These are phyloP conservation scores for Mustela lutreola DNA, from an alignment of 2,113 vertebrate genomes.

Conservation along the genomic window DNA sequence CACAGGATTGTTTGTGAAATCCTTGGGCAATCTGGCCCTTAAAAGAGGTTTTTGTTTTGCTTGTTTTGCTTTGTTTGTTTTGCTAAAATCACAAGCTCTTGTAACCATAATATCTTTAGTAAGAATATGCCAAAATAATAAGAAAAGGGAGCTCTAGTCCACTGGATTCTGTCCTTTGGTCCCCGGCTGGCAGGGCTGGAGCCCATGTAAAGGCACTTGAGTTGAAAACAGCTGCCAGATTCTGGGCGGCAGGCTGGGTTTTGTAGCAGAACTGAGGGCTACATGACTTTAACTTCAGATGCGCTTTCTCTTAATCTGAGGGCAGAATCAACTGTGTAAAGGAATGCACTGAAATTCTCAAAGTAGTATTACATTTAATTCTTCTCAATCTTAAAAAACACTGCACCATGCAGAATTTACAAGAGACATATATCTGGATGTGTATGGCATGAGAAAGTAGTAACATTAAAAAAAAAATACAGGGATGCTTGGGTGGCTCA, in stretches of 20 bases:
- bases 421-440: not conserved
- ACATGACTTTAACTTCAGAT: not conserved
- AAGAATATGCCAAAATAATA: not conserved
- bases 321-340: not conserved
- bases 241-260: not conserved
- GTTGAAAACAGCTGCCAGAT: not conserved
- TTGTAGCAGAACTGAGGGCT: not conserved
- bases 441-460: not conserved
- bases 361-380: not conserved
- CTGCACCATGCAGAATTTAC: not conserved
- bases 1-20: not conserved
- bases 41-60: not conserved
- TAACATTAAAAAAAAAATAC: not conserved
- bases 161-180: not conserved
- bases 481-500: no score
- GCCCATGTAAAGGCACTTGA: not conserved
- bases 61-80: not conserved
- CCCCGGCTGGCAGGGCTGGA: not conserved
- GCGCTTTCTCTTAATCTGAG: not conserved
- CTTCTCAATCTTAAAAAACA: not conserved
- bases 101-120: not conserved
- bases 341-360: not conserved
- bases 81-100: not conserved
- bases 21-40: not conserved
- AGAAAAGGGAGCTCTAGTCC: not conserved